Base-by-base conservation (phyloP, 2,113 vertebrate genomes). In the Gavia stellata region DNA sequence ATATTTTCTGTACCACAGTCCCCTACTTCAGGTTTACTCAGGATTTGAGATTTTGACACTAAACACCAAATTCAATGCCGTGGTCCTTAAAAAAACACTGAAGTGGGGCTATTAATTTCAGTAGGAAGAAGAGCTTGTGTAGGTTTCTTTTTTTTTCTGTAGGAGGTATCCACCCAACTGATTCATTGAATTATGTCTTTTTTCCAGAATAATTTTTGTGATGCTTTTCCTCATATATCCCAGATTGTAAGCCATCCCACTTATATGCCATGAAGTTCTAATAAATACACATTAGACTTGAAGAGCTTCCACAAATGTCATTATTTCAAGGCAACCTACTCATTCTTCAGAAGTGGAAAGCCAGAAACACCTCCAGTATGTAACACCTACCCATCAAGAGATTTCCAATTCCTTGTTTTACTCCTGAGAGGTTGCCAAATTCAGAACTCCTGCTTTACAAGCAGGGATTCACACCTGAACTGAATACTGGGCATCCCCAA, bases 291-390 rank as follows among this genome's bases (percentile, higher is more conserved):
- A 75, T 80, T 58, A 80, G 72, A 81, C 52, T 78, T 84, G 71
- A 44, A 78, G 47, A 94, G 61, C 81, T 92, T 95, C 70, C 17
- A 5, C 53, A 86, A 77, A 92, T 78, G 80, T 86, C 86, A 71
- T 83, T 91, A 84, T 84, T 92, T 94, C 44, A 50, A 86, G 56
- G 61, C 91, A 92, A 81, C 83, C 93, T 96, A 92, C 86, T 92
- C 68, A 28, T 94, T 81, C 83, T 95, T 92, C 83, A 75, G 63
- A 78, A 86, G 21, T 47, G 21, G 65, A 94, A 95, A 91, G 77
- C 38, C 81, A 95, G 81, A 84, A 96, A 78, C 68, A 66, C 33
- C 91, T 90, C 79, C 81, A 80, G 71, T 52, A 72, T 15, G 44
- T 88, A 95, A 93, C 66, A 80, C 62, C 82, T 79, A 92, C 88